Evolutionary conservation across 2,888 invertebrate genomes (phyloP).

Genomic region (Aporophyla lueneburgensis): DNA sequence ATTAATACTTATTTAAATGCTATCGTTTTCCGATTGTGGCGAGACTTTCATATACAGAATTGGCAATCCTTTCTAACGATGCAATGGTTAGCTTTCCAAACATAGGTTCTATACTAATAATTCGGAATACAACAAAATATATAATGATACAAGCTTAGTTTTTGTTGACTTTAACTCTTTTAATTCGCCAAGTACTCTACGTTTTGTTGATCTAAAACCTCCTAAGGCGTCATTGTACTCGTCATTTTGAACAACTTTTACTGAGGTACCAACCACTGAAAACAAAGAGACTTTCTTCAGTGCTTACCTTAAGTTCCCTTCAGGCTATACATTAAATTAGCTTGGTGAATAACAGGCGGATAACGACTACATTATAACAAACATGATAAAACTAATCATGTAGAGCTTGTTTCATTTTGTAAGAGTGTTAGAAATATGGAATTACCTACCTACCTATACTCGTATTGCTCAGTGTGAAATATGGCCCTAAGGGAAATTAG

Average conservation of each 20-base stretch:
- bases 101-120: neutral
- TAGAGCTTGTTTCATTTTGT: slow-evolving; percentile 32
- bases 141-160: too few relatives aligned
- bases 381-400: slow-evolving; percentile 21
- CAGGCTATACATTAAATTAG: neutral
- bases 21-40: neutral
- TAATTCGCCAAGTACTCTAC: too few relatives aligned
- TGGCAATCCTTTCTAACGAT: neutral
- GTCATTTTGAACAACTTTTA: neutral
- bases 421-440: slow-evolving; percentile 37
- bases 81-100: neutral
- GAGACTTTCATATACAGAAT: neutral
- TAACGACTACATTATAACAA: neutral
- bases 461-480: slow-evolving; percentile 29
- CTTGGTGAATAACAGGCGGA: neutral
- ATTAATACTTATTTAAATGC: neutral
- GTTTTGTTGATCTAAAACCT: too few relatives aligned
- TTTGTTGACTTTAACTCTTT: neutral
- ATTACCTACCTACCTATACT: neutral
- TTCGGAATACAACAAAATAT: too few relatives aligned
- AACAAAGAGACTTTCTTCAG: neutral
- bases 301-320: neutral
- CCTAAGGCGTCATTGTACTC: neutral
- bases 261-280: neutral
- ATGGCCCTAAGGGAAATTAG: slow-evolving; percentile 50